Conservation (phyloP, 2,797 vertebrate species). For the Erpetoichthys calabaricus region DNA sequence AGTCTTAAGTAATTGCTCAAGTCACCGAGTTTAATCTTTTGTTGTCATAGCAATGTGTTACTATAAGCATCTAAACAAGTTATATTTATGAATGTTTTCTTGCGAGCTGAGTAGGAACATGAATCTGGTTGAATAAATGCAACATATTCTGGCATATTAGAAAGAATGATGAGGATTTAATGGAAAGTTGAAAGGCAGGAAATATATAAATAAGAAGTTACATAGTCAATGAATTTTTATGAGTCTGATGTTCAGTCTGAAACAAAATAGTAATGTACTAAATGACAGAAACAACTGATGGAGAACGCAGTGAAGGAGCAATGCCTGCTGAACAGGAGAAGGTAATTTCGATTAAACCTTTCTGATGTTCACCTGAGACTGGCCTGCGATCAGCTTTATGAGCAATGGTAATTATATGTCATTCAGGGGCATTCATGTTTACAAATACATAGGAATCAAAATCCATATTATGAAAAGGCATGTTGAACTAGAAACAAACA, state of each 20-base stretch:
- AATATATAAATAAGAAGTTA: conserved; percentile 62
- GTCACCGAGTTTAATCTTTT: neutral
- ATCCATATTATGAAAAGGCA: no score
- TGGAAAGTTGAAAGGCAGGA: conserved; percentile 42
- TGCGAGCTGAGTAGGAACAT: conserved; percentile 15
- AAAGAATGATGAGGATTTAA: conserved; percentile 51
- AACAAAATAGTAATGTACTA: conserved; percentile 35
- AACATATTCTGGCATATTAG: conserved; percentile 24
- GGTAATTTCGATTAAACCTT: no score
- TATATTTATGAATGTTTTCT: conserved; percentile 12
- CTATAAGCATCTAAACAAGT: neutral
- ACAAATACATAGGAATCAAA: no score
- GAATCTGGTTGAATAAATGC: conserved; percentile 25
- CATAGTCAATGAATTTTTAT: conserved; percentile 55
- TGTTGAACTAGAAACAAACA: no score
- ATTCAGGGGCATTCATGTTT: no score
- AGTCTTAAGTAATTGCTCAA: no score
- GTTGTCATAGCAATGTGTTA: neutral
- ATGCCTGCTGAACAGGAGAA: no score
- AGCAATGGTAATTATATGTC: no score
- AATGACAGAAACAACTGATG: no score
- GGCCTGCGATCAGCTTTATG: no score
- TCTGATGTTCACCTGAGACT: no score
- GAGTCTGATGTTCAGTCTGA: conserved; percentile 51
- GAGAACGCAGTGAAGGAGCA: no score